Evolutionary conservation across 2,797 vertebrate genomes (phyloP).

Genomic region (Acipenser transmontanus): DNA sequence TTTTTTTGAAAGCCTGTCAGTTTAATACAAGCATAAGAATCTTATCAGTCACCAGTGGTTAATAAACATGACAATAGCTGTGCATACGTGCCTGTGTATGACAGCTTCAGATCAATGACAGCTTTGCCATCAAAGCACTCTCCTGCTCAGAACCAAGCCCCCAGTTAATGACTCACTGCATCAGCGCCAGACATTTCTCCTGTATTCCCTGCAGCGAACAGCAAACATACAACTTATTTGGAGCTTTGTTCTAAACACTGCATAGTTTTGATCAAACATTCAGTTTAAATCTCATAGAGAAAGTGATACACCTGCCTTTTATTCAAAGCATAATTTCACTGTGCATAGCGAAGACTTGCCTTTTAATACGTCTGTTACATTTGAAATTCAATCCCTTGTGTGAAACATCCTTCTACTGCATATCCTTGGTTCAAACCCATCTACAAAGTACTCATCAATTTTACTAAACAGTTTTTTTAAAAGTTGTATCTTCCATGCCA

Average conservation of each 20-base stretch:
- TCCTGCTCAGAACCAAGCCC: background rate
- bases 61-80: background rate
- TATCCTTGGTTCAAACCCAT: too few relatives aligned
- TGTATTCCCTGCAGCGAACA: background rate
- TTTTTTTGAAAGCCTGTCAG: background rate
- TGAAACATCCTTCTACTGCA: too few relatives aligned
- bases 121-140: background rate
- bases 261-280: slow-evolving; percentile 5
- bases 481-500: too few relatives aligned
- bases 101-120: background rate
- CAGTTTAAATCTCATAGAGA: slow-evolving; percentile 6
- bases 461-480: too few relatives aligned
- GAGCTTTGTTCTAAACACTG: background rate
- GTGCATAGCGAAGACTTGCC: too few relatives aligned
- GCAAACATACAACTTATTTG: background rate
- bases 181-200: background rate
- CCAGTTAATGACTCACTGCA: background rate
- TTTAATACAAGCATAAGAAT: background rate
- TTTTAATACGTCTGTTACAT: too few relatives aligned
- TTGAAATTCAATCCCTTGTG: too few relatives aligned
- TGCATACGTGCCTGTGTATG: background rate
- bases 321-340: too few relatives aligned
- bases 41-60: slow-evolving; percentile 2
- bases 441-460: too few relatives aligned
- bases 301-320: too few relatives aligned